Conservation (phyloP, 2,797 vertebrate genomes). For the Apogon talboti region DNA sequence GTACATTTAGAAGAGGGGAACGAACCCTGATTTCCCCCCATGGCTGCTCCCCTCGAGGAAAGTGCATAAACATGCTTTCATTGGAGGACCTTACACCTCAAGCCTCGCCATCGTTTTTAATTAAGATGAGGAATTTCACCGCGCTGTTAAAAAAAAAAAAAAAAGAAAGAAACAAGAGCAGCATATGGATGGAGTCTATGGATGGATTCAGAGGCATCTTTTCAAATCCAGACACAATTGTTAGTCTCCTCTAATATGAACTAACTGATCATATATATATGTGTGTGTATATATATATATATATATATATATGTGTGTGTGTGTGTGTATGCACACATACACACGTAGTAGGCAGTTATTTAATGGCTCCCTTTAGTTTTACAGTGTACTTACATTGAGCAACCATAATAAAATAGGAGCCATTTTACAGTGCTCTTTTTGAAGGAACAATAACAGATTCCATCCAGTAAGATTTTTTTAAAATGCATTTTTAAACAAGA, state of each 20-base stretch:
- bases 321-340: constrained; percentile 1
- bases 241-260: constrained; percentile 26
- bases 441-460: not conserved
- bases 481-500: constrained; percentile 9
- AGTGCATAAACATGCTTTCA: constrained; percentile 73
- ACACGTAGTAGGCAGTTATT: not conserved
- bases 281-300: too few species aligned
- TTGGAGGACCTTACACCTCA: constrained; percentile 59
- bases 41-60: constrained; percentile 43
- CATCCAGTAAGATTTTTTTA: not conserved
- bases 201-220: constrained; percentile 29
- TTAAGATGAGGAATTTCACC: constrained; percentile 65
- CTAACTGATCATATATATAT: not conserved
- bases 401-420: not conserved
- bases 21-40: not conserved
- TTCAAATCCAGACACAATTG: constrained; percentile 35
- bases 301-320: too few species aligned
- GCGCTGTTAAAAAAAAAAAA: constrained; percentile 19
- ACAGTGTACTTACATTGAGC: not conserved
- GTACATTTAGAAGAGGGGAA: constrained; percentile 34
- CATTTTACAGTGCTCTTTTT: not conserved
- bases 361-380: constrained; percentile 22
- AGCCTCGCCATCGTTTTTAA: constrained; percentile 65
- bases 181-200: not conserved
- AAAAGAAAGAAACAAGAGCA: constrained; percentile 12